Conservation (phyloP, 2,797 vertebrate genomes). For the Anguilla megastoma region DNA sequence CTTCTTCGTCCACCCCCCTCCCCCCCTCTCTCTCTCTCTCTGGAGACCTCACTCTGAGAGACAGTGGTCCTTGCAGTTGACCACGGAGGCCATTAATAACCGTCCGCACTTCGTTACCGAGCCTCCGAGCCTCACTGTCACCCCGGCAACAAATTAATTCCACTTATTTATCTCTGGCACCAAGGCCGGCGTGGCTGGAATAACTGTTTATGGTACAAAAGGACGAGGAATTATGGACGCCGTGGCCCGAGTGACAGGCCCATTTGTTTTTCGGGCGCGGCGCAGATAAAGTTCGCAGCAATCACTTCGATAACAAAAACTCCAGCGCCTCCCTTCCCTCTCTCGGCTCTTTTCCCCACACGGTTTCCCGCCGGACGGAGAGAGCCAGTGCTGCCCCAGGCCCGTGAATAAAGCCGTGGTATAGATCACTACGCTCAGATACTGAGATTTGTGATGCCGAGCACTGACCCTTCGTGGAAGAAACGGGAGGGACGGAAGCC, state of each 20-base stretch:
- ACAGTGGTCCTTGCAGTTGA: conserved; percentile 66
- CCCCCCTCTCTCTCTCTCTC: conserved; percentile 47
- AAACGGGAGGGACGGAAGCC: not conserved
- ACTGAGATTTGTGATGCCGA: not conserved
- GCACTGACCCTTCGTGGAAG: not conserved
- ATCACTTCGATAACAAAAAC: conserved; percentile 56
- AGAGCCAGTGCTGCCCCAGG: not conserved
- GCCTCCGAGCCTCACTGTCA: conserved; percentile 65
- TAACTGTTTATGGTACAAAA: conserved; percentile 66
- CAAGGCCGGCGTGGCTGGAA: conserved; percentile 67
- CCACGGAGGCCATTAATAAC: conserved; percentile 67
- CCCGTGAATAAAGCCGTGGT: not conserved
- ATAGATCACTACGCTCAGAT: not conserved
- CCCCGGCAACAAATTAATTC: conserved; percentile 75
- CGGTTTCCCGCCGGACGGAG: not conserved
- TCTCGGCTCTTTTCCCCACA: not conserved
- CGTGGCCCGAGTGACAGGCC: conserved; percentile 60
- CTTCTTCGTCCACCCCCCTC: not conserved
- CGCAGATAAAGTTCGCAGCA: conserved; percentile 61
- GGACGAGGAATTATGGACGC: conserved; percentile 67
- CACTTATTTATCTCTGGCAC: conserved; percentile 72
- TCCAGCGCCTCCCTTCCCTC: conserved; percentile 39
- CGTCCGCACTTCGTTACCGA: conserved; percentile 61
- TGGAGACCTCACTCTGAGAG: conserved; percentile 63
- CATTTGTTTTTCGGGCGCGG: conserved; percentile 63